phyloP scores from a whole-genome alignment of 2,113 vertebrate genomes.

The Pleuronectes platessa region DNA sequence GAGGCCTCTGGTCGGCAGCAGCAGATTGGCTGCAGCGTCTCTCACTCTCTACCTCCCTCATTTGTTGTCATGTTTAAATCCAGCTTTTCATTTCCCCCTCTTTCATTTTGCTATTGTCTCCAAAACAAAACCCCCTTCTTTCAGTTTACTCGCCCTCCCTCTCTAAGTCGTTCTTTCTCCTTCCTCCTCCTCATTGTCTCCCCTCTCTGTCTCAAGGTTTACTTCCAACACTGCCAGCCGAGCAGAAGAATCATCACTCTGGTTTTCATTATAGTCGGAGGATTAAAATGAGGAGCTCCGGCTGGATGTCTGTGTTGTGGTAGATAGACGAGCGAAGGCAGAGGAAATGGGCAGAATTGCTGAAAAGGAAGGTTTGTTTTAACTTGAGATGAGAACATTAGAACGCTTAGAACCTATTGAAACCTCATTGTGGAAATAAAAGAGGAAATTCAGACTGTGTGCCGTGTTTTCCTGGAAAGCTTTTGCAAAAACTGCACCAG shows the following conservation, averaged over 20 bases:
- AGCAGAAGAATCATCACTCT: slow-evolving; percentile 10
- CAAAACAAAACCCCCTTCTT: slow-evolving; percentile 21
- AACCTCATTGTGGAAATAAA: neutral
- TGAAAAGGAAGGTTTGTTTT: neutral
- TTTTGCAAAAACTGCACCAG: neutral
- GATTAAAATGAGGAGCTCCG: slow-evolving; percentile 33
- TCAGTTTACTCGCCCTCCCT: neutral
- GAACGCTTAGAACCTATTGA: neutral
- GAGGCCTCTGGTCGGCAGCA: neutral
- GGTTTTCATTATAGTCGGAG: slow-evolving; percentile 29
- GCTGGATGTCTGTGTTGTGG: slow-evolving; percentile 23
- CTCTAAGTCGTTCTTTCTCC: slow-evolving; percentile 36
- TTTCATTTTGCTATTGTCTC: slow-evolving; percentile 35
- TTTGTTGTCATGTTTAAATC: slow-evolving; percentile 15
- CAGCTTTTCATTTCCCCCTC: neutral
- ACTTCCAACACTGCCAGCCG: slow-evolving; percentile 24
- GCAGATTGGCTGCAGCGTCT: neutral
- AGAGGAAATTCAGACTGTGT: neutral
- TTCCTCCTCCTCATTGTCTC: neutral
- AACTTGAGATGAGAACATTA: neutral
- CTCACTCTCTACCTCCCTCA: neutral
- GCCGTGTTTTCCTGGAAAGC: neutral
- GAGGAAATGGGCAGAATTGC: neutral
- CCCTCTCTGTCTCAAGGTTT: slow-evolving; percentile 34
- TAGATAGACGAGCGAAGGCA: slow-evolving; percentile 2